These are phyloP conservation scores for Adelognathus sp. DNA, from an alignment of 2,888 invertebrate genomes.

Conservation along the genomic window DNA sequence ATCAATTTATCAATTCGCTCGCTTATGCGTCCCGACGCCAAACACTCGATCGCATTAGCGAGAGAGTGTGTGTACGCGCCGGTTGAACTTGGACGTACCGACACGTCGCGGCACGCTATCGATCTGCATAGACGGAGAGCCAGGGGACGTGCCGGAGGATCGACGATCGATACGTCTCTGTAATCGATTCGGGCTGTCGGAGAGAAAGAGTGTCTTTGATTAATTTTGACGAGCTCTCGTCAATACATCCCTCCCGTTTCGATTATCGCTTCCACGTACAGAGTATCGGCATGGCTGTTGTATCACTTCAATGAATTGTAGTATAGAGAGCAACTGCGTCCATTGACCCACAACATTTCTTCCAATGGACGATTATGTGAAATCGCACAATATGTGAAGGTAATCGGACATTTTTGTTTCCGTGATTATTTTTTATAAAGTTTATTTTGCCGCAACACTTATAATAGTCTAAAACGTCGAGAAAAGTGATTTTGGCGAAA, in stretches of 20 bases:
- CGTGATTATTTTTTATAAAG: too few species aligned
- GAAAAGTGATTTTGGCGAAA: too few species aligned
- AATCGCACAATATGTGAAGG: too few species aligned
- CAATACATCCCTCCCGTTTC: background rate
- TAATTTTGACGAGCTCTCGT: slow-evolving; percentile 23
- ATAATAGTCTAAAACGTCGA: too few species aligned
- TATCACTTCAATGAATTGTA: background rate
- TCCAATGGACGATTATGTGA: too few species aligned
- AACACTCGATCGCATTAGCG: slow-evolving; percentile 65
- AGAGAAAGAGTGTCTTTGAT: slow-evolving; percentile 12
- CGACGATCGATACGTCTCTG: slow-evolving; percentile 31
- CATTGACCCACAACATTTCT: slow-evolving; percentile 20
- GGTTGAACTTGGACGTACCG: slow-evolving; percentile 3
- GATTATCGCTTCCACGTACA: background rate
- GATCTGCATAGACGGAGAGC: background rate
- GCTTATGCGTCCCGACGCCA: slow-evolving; percentile 57
- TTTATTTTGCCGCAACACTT: too few species aligned
- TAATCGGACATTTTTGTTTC: too few species aligned
- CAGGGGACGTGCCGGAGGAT: slow-evolving; percentile 16
- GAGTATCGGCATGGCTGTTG: background rate
- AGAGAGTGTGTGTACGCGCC: slow-evolving; percentile 20
- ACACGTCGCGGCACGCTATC: background rate
- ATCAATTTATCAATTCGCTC: slow-evolving; percentile 68
- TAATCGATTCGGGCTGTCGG: slow-evolving; percentile 2
- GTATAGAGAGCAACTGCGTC: background rate